Evolutionary conservation across 2,888 invertebrate genomes (phyloP).

Genomic region (Dinocampus coccinellae): DNA sequence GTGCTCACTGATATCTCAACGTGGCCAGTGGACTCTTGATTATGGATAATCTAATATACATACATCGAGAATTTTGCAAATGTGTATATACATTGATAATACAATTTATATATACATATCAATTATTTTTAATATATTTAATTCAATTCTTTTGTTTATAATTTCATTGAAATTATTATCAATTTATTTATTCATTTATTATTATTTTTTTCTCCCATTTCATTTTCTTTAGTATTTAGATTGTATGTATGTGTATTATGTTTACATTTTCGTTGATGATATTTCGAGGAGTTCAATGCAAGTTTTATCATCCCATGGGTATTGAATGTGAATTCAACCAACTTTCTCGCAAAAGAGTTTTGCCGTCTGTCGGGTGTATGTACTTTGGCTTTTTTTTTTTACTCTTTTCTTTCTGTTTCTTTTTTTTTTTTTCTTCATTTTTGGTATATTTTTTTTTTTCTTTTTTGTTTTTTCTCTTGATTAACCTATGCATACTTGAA

Average conservation of each 20-base stretch:
- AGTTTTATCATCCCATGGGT: slow-evolving; percentile 18
- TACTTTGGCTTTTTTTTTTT: too few relatives aligned
- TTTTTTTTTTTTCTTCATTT: too few relatives aligned
- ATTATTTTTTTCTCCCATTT: background rate
- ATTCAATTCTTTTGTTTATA: too few relatives aligned
- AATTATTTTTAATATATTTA: too few relatives aligned
- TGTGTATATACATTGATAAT: background rate
- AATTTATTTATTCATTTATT: too few relatives aligned
- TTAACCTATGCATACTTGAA: slow-evolving; percentile 61
- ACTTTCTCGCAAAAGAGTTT: background rate
- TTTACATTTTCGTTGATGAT: background rate
- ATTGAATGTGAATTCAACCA: slow-evolving; percentile 8
- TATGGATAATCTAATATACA: background rate
- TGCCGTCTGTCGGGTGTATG: background rate
- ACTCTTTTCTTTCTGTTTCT: too few relatives aligned
- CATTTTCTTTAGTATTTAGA: background rate
- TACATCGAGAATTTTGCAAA: background rate
- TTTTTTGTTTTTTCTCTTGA: slow-evolving; percentile 46
- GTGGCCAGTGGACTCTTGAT: background rate
- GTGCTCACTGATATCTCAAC: background rate
- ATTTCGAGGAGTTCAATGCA: slow-evolving; percentile 14
- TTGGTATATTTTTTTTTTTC: too few relatives aligned
- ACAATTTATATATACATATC: too few relatives aligned
- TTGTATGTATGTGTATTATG: background rate
- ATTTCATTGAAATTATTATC: too few relatives aligned